Evolutionary conservation across 2,113 vertebrate genomes (phyloP).

Genomic region (Bambusicola thoracicus): DNA sequence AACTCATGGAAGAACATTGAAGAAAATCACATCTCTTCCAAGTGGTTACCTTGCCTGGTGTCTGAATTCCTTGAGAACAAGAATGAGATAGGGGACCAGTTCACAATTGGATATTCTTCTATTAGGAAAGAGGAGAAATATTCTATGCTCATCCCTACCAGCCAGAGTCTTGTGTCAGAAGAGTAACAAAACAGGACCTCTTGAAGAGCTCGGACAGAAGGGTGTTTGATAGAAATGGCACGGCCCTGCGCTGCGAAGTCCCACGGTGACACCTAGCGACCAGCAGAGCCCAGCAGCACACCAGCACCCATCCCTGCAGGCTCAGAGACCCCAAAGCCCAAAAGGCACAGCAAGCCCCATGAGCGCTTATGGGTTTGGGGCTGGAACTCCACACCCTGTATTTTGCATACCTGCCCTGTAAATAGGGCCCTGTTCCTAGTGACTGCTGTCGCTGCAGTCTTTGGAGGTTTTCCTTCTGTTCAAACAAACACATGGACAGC

Average conservation of each 20-base stretch:
- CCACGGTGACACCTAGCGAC: slow-evolving; percentile 68
- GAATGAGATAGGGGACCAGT: neutral
- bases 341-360: fast-evolving
- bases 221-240: fast-evolving
- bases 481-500: neutral
- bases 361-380: neutral
- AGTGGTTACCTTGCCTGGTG: neutral
- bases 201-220: neutral
- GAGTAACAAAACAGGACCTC: neutral
- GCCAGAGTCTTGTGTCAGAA: neutral
- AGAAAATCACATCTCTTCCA: neutral
- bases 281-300: neutral
- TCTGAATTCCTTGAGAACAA: neutral
- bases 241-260: neutral
- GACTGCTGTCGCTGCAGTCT: neutral
- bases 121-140: neutral
- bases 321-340: too few species aligned
- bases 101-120: neutral
- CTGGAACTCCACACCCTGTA: fast-evolving
- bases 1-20: neutral
- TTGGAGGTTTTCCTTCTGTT: neutral
- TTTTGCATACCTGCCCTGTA: neutral
- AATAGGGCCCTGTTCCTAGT: neutral
- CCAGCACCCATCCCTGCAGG: neutral
- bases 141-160: fast-evolving